Evolutionary conservation across 2,888 invertebrate genomes (phyloP), one percentile per base, ranked within the genome.

Genomic region (Drosophila hamatofila): DNA sequence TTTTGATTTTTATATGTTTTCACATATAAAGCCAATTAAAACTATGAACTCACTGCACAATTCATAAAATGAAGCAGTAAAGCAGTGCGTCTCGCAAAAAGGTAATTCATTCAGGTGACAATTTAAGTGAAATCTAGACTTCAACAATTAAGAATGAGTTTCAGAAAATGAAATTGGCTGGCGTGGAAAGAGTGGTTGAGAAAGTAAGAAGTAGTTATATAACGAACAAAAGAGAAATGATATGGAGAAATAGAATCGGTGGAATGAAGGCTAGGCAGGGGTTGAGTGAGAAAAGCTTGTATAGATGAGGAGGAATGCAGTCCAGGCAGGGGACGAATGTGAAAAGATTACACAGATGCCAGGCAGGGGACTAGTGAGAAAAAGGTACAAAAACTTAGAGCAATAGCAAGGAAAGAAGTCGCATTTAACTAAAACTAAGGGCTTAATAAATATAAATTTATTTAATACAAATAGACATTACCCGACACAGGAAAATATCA

Each of bases 21-120:
- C 33, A 33, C 65, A 54, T 41, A 37, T 71, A 71, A 52, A 60
- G 66, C 33, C 77, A 83, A 83, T 83, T 86, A 86, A 81, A 73
- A 73, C 66, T 52, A 61, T 64, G 56, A 67, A 65, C 62, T 57
- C 54, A 41, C 60, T 18, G 42, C 27, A 42, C 37, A 57, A 30
- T 51, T 51, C 23, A 37, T 21, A 25, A 52, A 65, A 56, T 41
- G 21, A 16, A 8, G 60, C 59, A 60, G 64, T 52, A 75, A 61
- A 58, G 48, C 30, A 37, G 35, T 35, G 21, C 14, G 2, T n/a
- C 21, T 6, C 16, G 6, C 52, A 62, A 44, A n/a, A 62, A 46
- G 4, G 21, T 63, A 16, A 18, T 52, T 52, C 35, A 23, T 35
- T 52, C 21, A 23, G 21, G 16, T 33, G 49, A 49, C 49, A 49